Percentiles rank a stretch among this genome's conserved stretches.
Conservation (phyloP, 2,888 invertebrate genomes). For the Orgyia antiqua region DNA sequence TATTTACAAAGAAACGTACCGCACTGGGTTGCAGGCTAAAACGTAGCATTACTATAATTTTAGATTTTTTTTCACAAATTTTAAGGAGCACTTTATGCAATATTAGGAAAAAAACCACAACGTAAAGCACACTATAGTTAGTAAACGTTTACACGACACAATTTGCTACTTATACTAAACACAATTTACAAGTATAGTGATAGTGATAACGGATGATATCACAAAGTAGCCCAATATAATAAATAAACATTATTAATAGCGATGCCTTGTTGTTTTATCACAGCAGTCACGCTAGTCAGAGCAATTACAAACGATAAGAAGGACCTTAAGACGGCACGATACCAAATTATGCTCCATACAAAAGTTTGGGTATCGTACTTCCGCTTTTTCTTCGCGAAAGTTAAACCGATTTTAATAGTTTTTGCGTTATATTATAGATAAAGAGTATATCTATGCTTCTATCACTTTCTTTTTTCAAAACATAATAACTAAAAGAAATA, state of each 20-base stretch:
- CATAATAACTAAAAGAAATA: no score
- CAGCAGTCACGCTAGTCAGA: neutral
- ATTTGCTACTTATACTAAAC: conserved; percentile 53
- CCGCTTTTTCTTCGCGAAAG: no score
- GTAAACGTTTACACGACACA: conserved; percentile 51
- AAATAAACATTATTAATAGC: conserved; percentile 16
- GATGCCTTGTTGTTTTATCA: neutral
- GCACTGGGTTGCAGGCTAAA: conserved; percentile 48
- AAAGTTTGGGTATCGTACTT: no score
- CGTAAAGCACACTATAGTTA: conserved; percentile 31
- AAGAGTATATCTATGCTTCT: no score
- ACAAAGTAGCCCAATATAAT: conserved; percentile 52
- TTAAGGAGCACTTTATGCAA: no score
- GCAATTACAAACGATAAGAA: neutral
- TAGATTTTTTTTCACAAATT: no score
- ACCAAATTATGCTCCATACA: no score
- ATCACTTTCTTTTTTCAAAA: no score
- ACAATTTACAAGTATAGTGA: conserved; percentile 55
- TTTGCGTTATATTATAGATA: no score
- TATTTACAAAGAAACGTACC: conserved; percentile 24
- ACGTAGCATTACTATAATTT: conserved; percentile 41
- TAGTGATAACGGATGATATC: conserved; percentile 63
- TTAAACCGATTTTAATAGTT: no score
- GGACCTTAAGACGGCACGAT: no score
- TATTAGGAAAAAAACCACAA: no score